Evolutionary conservation across 2,113 vertebrate genomes (phyloP).

Genomic region (Mola mola): DNA sequence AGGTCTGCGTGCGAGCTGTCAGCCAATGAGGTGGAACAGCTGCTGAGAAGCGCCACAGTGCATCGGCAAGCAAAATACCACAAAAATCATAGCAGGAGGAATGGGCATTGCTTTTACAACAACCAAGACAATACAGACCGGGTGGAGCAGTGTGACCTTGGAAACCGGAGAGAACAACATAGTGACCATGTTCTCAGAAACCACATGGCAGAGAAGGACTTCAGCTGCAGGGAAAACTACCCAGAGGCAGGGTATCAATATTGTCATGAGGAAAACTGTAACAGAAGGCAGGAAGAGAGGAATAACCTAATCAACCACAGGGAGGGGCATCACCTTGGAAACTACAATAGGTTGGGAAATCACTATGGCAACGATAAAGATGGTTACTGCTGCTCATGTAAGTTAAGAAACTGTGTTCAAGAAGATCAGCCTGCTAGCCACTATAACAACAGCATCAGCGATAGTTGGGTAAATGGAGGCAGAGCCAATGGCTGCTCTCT

Average conservation of each 20-base stretch:
- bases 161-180: neutral
- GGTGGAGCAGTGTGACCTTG: neutral
- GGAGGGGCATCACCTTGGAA: constrained; percentile 13
- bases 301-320: constrained; percentile 16
- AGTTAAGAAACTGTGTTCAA: constrained; percentile 8
- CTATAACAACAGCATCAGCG: neutral
- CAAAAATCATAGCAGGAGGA: neutral
- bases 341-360: constrained; percentile 3
- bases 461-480: neutral
- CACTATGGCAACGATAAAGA: constrained; percentile 11
- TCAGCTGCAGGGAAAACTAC: neutral
- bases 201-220: neutral
- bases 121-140: neutral
- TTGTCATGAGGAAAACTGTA: neutral
- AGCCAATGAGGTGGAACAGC: constrained; percentile 86
- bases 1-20: constrained; percentile 81
- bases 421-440: neutral
- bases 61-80: constrained; percentile 45
- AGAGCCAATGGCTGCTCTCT: constrained; percentile 17
- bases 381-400: neutral
- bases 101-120: neutral
- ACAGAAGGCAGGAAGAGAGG: constrained; percentile 8
- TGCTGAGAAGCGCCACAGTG: constrained; percentile 84
- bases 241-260: neutral
- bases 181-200: neutral